Conservation (phyloP, 1,140 invertebrate species). For the Tetramorium parvispinum region DNA sequence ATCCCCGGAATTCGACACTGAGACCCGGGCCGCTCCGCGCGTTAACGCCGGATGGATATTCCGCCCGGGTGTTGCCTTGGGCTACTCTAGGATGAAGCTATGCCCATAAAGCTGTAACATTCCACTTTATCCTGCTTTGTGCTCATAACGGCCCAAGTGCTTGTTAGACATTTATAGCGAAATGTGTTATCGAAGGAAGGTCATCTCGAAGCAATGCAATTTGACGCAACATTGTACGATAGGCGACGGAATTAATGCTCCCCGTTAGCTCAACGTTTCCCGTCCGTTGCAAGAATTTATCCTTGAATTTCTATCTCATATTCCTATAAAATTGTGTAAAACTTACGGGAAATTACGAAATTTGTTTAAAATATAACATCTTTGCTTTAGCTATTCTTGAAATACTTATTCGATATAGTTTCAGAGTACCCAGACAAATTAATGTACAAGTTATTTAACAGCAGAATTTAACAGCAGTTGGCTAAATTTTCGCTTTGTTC, state of each 20-base stretch:
- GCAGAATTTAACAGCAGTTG: background rate
- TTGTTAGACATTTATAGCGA: conserved; percentile 48
- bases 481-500: too few species aligned
- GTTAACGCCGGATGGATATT: conserved; percentile 55
- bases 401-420: too few species aligned
- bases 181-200: conserved; percentile 41
- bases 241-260: background rate
- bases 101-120: conserved; percentile 56
- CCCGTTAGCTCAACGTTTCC: conserved; percentile 4
- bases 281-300: background rate
- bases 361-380: background rate
- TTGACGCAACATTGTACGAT: background rate
- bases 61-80: conserved; percentile 35
- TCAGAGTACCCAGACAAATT: too few species aligned
- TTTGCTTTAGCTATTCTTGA: too few species aligned
- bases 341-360: background rate
- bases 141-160: conserved; percentile 22
- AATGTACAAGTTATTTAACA: too few species aligned
- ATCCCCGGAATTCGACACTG: conserved; percentile 66
- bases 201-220: background rate
- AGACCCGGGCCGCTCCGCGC: conserved; percentile 23
- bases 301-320: background rate
- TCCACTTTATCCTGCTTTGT: conserved; percentile 60
- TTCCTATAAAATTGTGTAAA: background rate
- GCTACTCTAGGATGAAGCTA: conserved; percentile 35